phyloP scores from a whole-genome alignment of 1,140 invertebrate species.

The Apis florea region DNA sequence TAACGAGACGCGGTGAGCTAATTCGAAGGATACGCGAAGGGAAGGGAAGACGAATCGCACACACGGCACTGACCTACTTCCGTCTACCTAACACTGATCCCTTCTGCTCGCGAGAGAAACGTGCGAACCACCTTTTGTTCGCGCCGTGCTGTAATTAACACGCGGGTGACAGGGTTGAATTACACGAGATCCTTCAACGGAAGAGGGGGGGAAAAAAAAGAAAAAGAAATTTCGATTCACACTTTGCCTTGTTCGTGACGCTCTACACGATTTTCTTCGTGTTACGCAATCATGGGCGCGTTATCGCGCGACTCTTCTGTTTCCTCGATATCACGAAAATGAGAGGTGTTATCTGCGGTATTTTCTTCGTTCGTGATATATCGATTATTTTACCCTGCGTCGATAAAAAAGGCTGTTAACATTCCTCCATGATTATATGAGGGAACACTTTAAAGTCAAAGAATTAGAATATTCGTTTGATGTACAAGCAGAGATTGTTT shows the following conservation, averaged over 20 bases:
- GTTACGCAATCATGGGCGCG: not conserved
- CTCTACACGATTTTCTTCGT: conserved; percentile 18
- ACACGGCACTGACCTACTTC: conserved; percentile 67
- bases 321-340: not conserved
- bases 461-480: too few relatives aligned
- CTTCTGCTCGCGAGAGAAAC: not conserved
- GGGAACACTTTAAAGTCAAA: too few relatives aligned
- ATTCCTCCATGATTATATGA: too few relatives aligned
- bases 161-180: conserved; percentile 19
- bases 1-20: conserved; percentile 39
- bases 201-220: not conserved
- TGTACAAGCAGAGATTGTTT: too few relatives aligned
- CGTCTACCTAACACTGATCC: not conserved
- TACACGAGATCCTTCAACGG: not conserved
- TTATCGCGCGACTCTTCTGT: not conserved
- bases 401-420: too few relatives aligned
- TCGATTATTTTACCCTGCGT: too few relatives aligned
- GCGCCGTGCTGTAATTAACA: conserved; percentile 7
- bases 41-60: conserved; percentile 45
- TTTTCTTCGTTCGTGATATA: too few relatives aligned
- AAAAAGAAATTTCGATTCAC: not conserved
- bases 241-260: not conserved
- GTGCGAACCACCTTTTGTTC: conserved; percentile 4
- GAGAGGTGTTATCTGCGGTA: conserved; percentile 1
- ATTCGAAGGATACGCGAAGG: conserved; percentile 42